Conservation (phyloP, 2,888 invertebrate species). For the Megamerina dolium region DNA sequence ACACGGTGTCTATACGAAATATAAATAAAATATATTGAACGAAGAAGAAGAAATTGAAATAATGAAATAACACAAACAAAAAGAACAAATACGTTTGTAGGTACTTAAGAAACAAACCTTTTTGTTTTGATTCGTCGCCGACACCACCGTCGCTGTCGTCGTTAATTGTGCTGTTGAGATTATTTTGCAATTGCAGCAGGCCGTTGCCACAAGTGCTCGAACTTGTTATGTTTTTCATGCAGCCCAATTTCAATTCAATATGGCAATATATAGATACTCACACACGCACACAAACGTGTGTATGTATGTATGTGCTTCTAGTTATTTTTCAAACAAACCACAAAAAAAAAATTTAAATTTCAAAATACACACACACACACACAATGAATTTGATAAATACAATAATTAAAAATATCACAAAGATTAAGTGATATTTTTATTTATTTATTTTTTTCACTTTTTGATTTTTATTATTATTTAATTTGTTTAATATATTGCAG, state of each 20-base stretch:
- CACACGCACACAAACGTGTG: neutral
- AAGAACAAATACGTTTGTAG: constrained; percentile 5
- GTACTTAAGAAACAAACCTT: constrained; percentile 36
- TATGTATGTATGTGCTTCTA: neutral
- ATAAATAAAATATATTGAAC: too few relatives aligned
- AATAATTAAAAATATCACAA: too few relatives aligned
- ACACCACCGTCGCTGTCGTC: constrained; percentile 12
- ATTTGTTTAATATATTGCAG: too few relatives aligned
- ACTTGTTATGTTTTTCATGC: constrained; percentile 46
- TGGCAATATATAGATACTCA: neutral
- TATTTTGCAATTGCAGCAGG: constrained; percentile 44
- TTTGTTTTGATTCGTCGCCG: constrained; percentile 33
- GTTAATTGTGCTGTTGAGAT: constrained; percentile 26
- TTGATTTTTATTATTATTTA: too few relatives aligned
- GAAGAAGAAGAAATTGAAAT: too few relatives aligned
- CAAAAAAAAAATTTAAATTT: constrained; percentile 14
- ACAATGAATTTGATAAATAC: too few relatives aligned
- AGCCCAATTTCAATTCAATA: too few relatives aligned
- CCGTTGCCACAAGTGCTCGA: constrained; percentile 44
- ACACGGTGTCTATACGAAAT: neutral
- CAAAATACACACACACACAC: too few relatives aligned
- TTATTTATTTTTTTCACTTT: too few relatives aligned
- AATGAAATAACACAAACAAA: neutral
- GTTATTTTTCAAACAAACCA: constrained; percentile 1
- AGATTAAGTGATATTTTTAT: too few relatives aligned